Percentiles rank a stretch among this genome's conserved stretches.
phyloP scores from a whole-genome alignment of 2,797 vertebrate genomes.

The Podarcis lilfordi region DNA sequence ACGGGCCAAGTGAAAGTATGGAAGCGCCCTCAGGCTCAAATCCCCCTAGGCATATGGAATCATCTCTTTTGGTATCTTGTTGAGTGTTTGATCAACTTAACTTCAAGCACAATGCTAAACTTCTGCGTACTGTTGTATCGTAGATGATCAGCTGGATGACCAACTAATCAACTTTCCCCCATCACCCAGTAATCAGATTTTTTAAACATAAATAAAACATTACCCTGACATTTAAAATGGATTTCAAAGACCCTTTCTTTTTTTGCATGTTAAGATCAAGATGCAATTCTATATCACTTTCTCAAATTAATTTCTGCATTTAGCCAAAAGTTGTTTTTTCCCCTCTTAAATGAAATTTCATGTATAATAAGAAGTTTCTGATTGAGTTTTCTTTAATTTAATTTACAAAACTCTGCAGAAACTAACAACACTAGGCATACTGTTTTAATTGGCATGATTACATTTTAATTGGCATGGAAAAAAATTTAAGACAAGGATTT shows the following conservation, averaged over 20 bases:
- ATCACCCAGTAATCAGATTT: constrained; percentile 44
- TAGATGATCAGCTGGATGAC: constrained; percentile 57
- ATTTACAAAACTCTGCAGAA: constrained; percentile 68
- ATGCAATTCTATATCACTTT: constrained; percentile 52
- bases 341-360: constrained; percentile 66
- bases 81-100: constrained; percentile 39
- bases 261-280: constrained; percentile 54
- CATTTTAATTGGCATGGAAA: constrained; percentile 88
- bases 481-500: constrained; percentile 85
- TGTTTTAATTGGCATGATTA: constrained; percentile 89
- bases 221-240: constrained; percentile 33
- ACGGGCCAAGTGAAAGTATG: too few relatives aligned
- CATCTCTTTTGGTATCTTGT: neutral
- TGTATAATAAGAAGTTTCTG: constrained; percentile 71
- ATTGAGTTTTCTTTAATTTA: constrained; percentile 75
- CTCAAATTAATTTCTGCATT: constrained; percentile 64
- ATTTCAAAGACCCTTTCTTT: constrained; percentile 38
- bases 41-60: neutral
- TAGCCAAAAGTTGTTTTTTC: constrained; percentile 65
- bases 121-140: constrained; percentile 35
- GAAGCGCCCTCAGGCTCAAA: neutral
- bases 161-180: constrained; percentile 42
- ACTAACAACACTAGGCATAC: constrained; percentile 73
- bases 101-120: constrained; percentile 34
- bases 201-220: constrained; percentile 41